These are phyloP conservation scores for Cylas formicarius DNA, from an alignment of 1,140 invertebrate species.

Conservation along the genomic window DNA sequence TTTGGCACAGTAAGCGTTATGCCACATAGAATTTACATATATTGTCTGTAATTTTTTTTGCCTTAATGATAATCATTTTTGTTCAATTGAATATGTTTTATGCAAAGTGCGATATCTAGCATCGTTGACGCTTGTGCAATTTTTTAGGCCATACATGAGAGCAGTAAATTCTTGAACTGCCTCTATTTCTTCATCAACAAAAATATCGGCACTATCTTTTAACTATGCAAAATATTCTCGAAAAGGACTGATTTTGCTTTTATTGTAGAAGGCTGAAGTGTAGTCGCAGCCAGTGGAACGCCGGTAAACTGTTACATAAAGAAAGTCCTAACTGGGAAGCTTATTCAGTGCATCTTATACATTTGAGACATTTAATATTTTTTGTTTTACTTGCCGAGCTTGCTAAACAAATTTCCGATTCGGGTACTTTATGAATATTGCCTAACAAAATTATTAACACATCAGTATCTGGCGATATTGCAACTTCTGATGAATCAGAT, in stretches of 20 bases:
- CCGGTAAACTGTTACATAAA: conserved; percentile 32
- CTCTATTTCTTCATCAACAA: conserved; percentile 30
- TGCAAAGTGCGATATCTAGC: too few relatives aligned
- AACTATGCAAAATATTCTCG: conserved; percentile 36
- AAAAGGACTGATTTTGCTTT: conserved; percentile 38
- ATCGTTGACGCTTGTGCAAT: too few relatives aligned
- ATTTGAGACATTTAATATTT: conserved; percentile 19
- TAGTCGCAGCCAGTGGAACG: conserved; percentile 39
- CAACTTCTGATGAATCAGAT: too few relatives aligned
- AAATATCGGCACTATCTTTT: conserved; percentile 32
- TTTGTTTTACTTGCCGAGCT: conserved; percentile 23
- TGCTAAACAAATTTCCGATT: conserved; percentile 30
- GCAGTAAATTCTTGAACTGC: too few relatives aligned
- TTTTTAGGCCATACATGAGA: too few relatives aligned
- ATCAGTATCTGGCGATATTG: conserved; percentile 34
- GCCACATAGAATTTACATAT: too few relatives aligned
- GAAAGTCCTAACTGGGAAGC: conserved; percentile 26
- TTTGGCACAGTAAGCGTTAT: too few relatives aligned
- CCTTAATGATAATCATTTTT: too few relatives aligned
- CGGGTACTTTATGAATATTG: conserved; percentile 33
- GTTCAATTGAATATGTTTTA: too few relatives aligned
- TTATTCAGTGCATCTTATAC: conserved; percentile 34
- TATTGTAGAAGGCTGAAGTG: conserved; percentile 36
- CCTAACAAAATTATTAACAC: conserved; percentile 35
- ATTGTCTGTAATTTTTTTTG: too few relatives aligned